Conservation (phyloP, 1,140 invertebrate species). For the Orchestia grillus region DNA sequence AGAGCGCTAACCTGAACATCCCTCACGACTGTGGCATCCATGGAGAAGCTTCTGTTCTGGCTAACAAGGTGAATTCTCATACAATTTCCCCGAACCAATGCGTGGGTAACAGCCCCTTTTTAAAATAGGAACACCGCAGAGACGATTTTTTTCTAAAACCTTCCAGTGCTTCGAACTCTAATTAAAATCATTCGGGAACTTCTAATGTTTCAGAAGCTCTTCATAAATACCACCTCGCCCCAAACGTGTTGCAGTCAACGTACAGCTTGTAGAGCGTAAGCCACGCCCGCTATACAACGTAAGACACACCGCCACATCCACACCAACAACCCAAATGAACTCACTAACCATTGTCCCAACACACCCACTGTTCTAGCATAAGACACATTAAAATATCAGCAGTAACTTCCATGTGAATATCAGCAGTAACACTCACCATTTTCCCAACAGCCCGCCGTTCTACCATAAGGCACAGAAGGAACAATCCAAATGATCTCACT, state of each 20-base stretch:
- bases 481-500: too few relatives aligned
- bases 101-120: too few relatives aligned
- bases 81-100: neutral
- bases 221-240: neutral
- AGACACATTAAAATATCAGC: too few relatives aligned
- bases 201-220: neutral
- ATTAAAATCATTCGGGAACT: neutral
- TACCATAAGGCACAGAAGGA: too few relatives aligned
- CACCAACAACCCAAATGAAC: too few relatives aligned
- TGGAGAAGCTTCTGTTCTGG: neutral
- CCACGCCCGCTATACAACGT: neutral
- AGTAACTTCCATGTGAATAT: too few relatives aligned
- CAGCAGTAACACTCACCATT: too few relatives aligned
- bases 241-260: neutral
- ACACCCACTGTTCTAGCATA: too few relatives aligned
- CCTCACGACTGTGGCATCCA: neutral
- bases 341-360: neutral
- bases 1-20: neutral
- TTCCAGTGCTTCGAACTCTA: neutral
- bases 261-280: neutral
- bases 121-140: too few relatives aligned
- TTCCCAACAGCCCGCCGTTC: too few relatives aligned
- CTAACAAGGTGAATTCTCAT: neutral
- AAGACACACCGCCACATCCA: too few relatives aligned
- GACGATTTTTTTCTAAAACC: too few relatives aligned